Evolutionary conservation across 2,888 invertebrate species (phyloP).

Genomic region (Hirtodrosophila confusa): DNA sequence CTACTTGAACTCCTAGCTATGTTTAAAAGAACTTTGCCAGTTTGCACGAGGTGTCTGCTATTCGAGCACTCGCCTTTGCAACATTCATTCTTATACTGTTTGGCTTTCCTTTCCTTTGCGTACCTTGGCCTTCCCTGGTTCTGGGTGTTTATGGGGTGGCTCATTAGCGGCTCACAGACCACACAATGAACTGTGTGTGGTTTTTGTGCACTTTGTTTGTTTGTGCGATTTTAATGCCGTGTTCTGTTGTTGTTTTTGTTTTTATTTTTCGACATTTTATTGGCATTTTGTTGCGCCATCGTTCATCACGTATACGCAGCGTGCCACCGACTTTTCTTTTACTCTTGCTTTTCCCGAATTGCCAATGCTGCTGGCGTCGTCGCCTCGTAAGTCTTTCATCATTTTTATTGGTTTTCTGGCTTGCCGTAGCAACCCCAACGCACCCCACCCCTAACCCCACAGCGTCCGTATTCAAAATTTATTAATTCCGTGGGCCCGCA

Average conservation of each 20-base stretch:
- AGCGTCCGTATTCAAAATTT: constrained; percentile 64
- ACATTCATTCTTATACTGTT: not conserved
- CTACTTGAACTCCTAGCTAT: too few species aligned
- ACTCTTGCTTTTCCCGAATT: constrained; percentile 21
- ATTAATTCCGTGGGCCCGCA: constrained; percentile 59
- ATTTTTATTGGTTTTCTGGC: constrained; percentile 66
- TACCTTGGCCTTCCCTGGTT: too few species aligned
- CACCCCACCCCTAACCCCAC: not conserved
- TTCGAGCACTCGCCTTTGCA: not conserved
- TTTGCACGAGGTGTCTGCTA: not conserved
- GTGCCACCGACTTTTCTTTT: constrained; percentile 21
- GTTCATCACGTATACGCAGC: constrained; percentile 68
- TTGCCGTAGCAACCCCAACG: constrained; percentile 4
- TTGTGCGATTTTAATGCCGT: constrained; percentile 52
- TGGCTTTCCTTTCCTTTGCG: not conserved
- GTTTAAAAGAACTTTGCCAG: too few species aligned
- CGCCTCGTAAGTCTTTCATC: constrained; percentile 70
- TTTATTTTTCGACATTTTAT: constrained; percentile 59
- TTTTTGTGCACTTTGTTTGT: constrained; percentile 41
- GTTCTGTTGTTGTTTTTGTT: too few species aligned
- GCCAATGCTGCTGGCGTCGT: constrained; percentile 32
- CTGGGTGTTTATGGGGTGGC: constrained; percentile 1
- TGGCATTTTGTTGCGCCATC: constrained; percentile 52
- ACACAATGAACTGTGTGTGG: constrained; percentile 26
- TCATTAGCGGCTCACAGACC: constrained; percentile 14